Evolutionary conservation across 2,113 vertebrate genomes (phyloP), one percentile per base, ranked within the genome.

Genomic region (Tragelaphus imberbis): DNA sequence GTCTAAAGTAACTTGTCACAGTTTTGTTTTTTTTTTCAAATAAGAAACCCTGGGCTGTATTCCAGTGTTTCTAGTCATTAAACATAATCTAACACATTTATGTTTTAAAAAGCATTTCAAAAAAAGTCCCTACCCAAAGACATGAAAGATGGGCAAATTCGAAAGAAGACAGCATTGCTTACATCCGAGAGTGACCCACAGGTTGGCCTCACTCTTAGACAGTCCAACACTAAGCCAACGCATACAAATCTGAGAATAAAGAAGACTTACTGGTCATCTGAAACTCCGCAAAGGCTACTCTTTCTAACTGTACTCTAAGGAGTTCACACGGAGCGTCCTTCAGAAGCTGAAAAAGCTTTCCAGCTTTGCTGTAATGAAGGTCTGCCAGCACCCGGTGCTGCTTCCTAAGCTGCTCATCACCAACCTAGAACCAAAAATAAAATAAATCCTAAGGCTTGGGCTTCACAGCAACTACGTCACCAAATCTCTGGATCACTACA

Each of bases 201-300:
- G 63, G 44, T 27, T 75, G 5, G 36, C 53, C 59, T 80, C 47
- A 21, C 17, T 82, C 68, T 19, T 36, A 53, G 25, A 44, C 25
- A 33, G 47, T 4, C 6, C 3, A 2, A 33, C 93, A 75, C 12
- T 19, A 56, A 63, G 84, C 75, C 40, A 49, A 2, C 0, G 21
- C 36, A 21, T 1, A 12, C 14, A 14, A 1, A 80, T 5, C 53
- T 25, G n/a, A 40, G 58, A 58, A n/a, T 7, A 49, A 40, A 17
- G 21, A 23, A 10, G 63, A 97, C 99, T 98, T 98, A 99, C 99
- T 99, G 51, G 99, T 98, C 99, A 99, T 99, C 63, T 99, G 99
- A 93, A 99, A 99, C 89, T 99, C 99, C 0, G 99, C 99, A 81
- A 99, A 99, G 0, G 99, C 99, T 84, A 99, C 99, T 92, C 99